Evolutionary conservation across 1,140 invertebrate species (phyloP).

Genomic region (Sipha flava): DNA sequence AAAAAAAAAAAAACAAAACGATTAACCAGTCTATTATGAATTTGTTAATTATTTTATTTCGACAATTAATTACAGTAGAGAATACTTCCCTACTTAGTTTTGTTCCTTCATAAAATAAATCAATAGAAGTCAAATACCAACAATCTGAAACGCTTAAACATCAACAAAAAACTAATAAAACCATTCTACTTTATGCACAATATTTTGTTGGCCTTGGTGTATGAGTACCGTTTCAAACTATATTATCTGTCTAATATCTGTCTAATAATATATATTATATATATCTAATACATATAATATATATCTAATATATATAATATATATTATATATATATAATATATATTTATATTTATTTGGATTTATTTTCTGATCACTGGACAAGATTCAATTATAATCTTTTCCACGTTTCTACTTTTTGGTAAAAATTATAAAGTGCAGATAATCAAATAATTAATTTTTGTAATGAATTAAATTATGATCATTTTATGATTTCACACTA

Average conservation of each 20-base stretch:
- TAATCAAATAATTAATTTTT: too few relatives aligned
- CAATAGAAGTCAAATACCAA: not conserved
- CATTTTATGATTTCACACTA: too few relatives aligned
- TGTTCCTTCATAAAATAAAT: not conserved
- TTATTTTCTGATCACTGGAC: not conserved
- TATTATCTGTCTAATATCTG: not conserved
- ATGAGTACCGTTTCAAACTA: too few relatives aligned
- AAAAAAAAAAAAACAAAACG: too few relatives aligned
- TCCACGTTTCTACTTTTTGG: not conserved
- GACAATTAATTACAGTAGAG: not conserved
- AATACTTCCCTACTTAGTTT: not conserved
- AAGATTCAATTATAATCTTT: not conserved
- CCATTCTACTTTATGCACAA: not conserved
- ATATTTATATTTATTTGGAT: too few relatives aligned
- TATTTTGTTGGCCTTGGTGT: not conserved
- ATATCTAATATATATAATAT: not conserved
- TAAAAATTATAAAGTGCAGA: too few relatives aligned
- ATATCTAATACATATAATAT: too few relatives aligned
- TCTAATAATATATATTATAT: not conserved
- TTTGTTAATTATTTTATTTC: not conserved
- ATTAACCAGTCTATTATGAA: not conserved
- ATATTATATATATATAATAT: too few relatives aligned
- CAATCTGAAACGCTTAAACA: not conserved
- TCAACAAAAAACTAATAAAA: not conserved
- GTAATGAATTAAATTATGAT: too few relatives aligned